A percentile compares a stretch with the other conserved stretches of the same genome.
phyloP scores from a whole-genome alignment of 2,888 invertebrate species.

The Diadromus collaris region DNA sequence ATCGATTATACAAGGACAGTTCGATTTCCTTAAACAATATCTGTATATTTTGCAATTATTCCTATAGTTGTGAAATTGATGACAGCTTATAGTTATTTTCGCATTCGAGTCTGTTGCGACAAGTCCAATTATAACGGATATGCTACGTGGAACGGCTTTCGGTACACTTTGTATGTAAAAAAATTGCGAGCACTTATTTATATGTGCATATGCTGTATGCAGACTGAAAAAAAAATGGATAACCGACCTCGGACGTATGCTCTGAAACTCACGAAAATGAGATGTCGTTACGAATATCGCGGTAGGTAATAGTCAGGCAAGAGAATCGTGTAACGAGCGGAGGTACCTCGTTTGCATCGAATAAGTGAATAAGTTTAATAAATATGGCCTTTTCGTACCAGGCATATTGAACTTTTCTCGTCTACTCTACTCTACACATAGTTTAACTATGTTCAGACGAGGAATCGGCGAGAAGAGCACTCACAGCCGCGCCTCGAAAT shows the following conservation, averaged over 20 bases:
- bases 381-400: slow-evolving; percentile 32
- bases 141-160: slow-evolving; percentile 7
- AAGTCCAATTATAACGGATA: slow-evolving; percentile 35
- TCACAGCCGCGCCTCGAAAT: slow-evolving; percentile 52
- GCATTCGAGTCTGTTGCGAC: slow-evolving; percentile 9
- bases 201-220: not conserved
- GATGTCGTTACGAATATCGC: slow-evolving; percentile 36
- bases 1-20: too few species aligned
- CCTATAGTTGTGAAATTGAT: not conserved
- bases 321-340: slow-evolving; percentile 4
- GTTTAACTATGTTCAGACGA: slow-evolving; percentile 1
- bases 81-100: too few species aligned
- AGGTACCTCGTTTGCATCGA: slow-evolving; percentile 12
- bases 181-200: not conserved
- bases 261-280: slow-evolving; percentile 48
- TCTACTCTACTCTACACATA: slow-evolving; percentile 4
- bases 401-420: slow-evolving; percentile 23
- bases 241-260: slow-evolving; percentile 21
- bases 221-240: not conserved
- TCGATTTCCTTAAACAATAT: too few species aligned
- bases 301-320: slow-evolving; percentile 25
- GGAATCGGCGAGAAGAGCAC: slow-evolving; percentile 38
- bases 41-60: too few species aligned
- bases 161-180: slow-evolving; percentile 3
- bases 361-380: not conserved